Conservation (phyloP, 2,888 invertebrate species). For the Cephus spinipes region DNA sequence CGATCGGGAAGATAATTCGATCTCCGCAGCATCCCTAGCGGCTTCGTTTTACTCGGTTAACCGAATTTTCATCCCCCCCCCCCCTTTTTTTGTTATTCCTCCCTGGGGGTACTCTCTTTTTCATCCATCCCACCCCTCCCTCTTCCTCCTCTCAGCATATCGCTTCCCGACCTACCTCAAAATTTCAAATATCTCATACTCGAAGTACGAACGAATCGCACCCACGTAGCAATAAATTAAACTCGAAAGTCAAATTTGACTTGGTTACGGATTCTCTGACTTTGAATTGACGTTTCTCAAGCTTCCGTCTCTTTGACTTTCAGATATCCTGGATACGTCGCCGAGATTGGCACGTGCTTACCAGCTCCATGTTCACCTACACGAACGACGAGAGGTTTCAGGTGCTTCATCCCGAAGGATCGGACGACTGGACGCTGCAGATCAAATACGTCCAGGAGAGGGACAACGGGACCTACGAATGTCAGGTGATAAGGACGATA, state of each 20-base stretch:
- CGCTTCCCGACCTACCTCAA: too few relatives aligned
- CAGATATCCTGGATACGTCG: conserved; percentile 94
- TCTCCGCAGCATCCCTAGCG: conserved; percentile 27
- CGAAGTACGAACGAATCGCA: too few relatives aligned
- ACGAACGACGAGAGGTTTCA: conserved; percentile 90
- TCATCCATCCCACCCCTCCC: too few relatives aligned
- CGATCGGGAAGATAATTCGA: conserved; percentile 4
- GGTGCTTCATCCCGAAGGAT: conserved; percentile 85
- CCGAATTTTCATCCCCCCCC: too few relatives aligned
- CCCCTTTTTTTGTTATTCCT: too few relatives aligned
- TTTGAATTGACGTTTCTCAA: too few relatives aligned
- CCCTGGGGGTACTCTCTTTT: too few relatives aligned
- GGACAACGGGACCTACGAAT: conserved; percentile 94
- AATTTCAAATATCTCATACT: too few relatives aligned
- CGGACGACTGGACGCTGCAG: conserved; percentile 94
- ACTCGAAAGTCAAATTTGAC: too few relatives aligned
- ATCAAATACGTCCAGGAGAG: conserved; percentile 94
- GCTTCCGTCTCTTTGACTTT: conserved; percentile 33
- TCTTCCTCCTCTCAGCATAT: too few relatives aligned
- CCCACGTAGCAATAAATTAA: too few relatives aligned
- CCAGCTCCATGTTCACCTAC: conserved; percentile 90
- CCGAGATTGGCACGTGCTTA: conserved; percentile 93
- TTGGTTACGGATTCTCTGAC: too few relatives aligned
- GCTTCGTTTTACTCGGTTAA: conserved; percentile 17
- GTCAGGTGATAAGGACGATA: conserved; percentile 75